Conservation (phyloP, 2,113 vertebrate species). For the Rafetus swinhoei region DNA sequence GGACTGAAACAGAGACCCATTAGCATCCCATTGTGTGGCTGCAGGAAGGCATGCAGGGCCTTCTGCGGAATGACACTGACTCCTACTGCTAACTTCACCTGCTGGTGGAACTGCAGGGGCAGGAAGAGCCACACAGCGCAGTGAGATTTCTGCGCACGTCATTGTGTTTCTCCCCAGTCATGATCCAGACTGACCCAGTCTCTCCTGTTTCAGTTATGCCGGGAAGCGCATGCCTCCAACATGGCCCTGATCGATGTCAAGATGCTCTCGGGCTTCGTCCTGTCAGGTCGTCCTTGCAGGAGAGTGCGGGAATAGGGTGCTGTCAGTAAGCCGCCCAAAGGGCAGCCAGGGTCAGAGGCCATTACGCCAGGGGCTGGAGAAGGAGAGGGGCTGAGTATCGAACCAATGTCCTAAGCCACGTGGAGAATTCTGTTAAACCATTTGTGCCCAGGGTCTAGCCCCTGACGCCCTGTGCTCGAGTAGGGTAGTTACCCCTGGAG, state of each 20-base stretch:
- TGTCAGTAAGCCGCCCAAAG: neutral
- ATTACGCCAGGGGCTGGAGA: neutral
- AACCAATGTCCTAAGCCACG: neutral
- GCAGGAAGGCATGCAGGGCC: neutral
- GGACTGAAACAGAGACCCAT: neutral
- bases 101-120: neutral
- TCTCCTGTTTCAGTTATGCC: slow-evolving; percentile 65
- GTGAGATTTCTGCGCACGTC: neutral
- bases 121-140: neutral
- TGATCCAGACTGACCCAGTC: neutral
- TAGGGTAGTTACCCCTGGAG: neutral
- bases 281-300: slow-evolving; percentile 56
- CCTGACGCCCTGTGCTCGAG: neutral
- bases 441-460: fast-evolving
- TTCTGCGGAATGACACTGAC: neutral
- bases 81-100: neutral
- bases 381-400: neutral
- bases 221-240: slow-evolving; percentile 63
- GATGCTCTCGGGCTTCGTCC: slow-evolving; percentile 80
- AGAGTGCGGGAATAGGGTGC: slow-evolving; percentile 57
- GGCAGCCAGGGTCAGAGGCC: neutral
- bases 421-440: neutral
- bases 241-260: slow-evolving; percentile 78
- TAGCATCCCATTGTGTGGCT: neutral
- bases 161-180: neutral